Percentiles rank a stretch among this genome's conserved stretches.
These are phyloP conservation scores for Drosophila baimaii DNA, from an alignment of 1,140 invertebrate species.

Conservation along the genomic window DNA sequence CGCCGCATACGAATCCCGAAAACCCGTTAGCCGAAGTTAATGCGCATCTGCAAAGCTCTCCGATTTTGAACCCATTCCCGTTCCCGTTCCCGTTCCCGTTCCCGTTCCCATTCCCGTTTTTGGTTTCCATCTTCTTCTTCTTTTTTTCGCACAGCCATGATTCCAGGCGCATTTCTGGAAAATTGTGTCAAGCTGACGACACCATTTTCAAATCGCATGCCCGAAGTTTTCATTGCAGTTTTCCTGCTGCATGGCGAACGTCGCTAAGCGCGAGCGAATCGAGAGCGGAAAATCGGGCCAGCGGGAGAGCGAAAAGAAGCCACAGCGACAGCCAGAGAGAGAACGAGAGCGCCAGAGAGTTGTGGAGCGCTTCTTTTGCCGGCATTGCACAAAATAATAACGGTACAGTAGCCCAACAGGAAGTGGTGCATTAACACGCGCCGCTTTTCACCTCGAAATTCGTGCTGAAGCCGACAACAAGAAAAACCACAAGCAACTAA, in stretches of 20 bases:
- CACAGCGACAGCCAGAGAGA: background rate
- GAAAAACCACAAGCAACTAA: slow-evolving; percentile 23
- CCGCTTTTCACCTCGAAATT: slow-evolving; percentile 58
- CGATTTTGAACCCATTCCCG: slow-evolving; percentile 13
- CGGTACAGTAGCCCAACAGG: slow-evolving; percentile 82
- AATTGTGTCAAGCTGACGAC: slow-evolving; percentile 83
- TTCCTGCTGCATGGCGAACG: slow-evolving; percentile 39
- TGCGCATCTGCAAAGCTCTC: slow-evolving; percentile 70
- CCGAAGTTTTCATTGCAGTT: slow-evolving; percentile 68
- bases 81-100: slow-evolving; percentile 45
- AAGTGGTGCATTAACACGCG: slow-evolving; percentile 83
- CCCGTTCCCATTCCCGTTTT: slow-evolving; percentile 21
- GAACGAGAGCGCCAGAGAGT: slow-evolving; percentile 13
- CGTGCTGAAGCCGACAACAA: slow-evolving; percentile 50
- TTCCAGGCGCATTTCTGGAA: slow-evolving; percentile 83
- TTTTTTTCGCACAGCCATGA: slow-evolving; percentile 44
- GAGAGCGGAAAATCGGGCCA: slow-evolving; percentile 34
- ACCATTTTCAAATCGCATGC: slow-evolving; percentile 82
- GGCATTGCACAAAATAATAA: slow-evolving; percentile 75
- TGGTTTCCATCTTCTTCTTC: slow-evolving; percentile 21
- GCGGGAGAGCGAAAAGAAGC: background rate
- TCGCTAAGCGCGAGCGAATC: slow-evolving; percentile 18
- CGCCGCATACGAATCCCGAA: slow-evolving; percentile 19
- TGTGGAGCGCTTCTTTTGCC: slow-evolving; percentile 47
- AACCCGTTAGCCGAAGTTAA: slow-evolving; percentile 22